A percentile compares a stretch with the other conserved stretches of the same genome.
These are phyloP conservation scores for Drosophila picticornis DNA, from an alignment of 2,888 invertebrate genomes.

Conservation along the genomic window DNA sequence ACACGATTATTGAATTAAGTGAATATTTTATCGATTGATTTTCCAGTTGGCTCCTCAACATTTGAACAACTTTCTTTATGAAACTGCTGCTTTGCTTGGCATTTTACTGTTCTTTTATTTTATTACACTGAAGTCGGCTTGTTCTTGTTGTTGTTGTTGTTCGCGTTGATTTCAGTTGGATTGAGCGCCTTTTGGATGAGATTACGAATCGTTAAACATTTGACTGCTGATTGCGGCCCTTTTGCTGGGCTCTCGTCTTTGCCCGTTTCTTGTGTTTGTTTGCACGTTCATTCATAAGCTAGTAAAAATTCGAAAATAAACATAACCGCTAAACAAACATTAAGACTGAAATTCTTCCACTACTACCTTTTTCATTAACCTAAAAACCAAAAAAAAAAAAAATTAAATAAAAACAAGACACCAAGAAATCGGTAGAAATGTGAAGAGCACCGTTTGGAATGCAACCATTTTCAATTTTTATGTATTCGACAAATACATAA, in stretches of 20 bases:
- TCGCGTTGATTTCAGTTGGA: conserved; percentile 20
- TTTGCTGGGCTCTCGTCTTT: conserved; percentile 4
- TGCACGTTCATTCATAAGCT: conserved; percentile 72
- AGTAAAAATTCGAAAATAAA: conserved; percentile 56
- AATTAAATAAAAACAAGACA: not conserved
- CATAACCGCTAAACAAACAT: conserved; percentile 42
- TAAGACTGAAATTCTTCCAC: conserved; percentile 34
- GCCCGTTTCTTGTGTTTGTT: conserved; percentile 46
- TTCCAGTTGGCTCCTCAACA: conserved; percentile 9
- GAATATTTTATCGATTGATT: conserved; percentile 38
- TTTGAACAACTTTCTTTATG: conserved; percentile 12
- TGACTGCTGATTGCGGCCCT: conserved; percentile 30
- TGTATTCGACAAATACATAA: conserved; percentile 9
- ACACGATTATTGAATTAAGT: conserved; percentile 5
- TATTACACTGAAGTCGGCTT: conserved; percentile 11
- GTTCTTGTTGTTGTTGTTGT: not conserved
- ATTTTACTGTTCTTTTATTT: conserved; percentile 27
- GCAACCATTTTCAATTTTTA: conserved; percentile 19
- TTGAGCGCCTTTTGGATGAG: conserved; percentile 35
- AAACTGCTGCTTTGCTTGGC: conserved; percentile 23
- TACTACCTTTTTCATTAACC: conserved; percentile 68
- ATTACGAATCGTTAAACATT: conserved; percentile 34
- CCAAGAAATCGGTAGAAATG: conserved; percentile 6
- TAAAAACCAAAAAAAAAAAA: conserved; percentile 26
- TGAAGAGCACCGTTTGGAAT: conserved; percentile 28